phyloP scores from a whole-genome alignment of 2,888 invertebrate genomes.

The Hyles lineata region DNA sequence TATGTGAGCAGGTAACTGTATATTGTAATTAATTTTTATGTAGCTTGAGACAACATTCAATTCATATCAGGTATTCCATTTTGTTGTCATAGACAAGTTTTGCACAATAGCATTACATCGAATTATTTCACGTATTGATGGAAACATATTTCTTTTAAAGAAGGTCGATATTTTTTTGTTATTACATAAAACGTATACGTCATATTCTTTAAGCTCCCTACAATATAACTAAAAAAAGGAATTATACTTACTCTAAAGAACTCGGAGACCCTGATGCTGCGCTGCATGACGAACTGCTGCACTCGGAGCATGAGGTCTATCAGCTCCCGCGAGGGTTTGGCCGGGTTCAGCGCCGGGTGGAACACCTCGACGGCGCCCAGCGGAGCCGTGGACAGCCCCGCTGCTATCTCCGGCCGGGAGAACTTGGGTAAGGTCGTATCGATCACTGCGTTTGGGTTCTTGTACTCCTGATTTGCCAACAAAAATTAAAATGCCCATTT shows the following conservation, averaged over 20 bases:
- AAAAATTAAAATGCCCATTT: background rate
- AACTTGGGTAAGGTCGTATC: conserved; percentile 89
- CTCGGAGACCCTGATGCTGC: conserved; percentile 87
- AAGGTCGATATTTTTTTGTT: too few species aligned
- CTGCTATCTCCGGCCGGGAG: conserved; percentile 87
- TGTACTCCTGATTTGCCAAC: conserved; percentile 60
- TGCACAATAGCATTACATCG: too few species aligned
- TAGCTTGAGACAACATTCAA: too few species aligned
- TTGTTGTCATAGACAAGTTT: too few species aligned
- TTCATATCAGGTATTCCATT: too few species aligned
- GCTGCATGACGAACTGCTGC: conserved; percentile 87
- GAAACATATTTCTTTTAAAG: too few species aligned
- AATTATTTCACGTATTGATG: too few species aligned
- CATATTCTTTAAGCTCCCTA: background rate
- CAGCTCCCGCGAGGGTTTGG: conserved; percentile 79
- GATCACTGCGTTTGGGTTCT: conserved; percentile 86
- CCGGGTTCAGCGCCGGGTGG: conserved; percentile 84
- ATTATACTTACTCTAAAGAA: conserved; percentile 86
- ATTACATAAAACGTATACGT: too few species aligned
- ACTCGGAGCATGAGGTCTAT: conserved; percentile 86
- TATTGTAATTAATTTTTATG: too few species aligned
- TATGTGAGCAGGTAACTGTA: too few species aligned
- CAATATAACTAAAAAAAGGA: background rate
- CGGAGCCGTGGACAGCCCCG: conserved; percentile 71
- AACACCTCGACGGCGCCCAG: conserved; percentile 82